Conservation (phyloP, 1,140 invertebrate genomes). For the Acyrthosiphon pisum region DNA sequence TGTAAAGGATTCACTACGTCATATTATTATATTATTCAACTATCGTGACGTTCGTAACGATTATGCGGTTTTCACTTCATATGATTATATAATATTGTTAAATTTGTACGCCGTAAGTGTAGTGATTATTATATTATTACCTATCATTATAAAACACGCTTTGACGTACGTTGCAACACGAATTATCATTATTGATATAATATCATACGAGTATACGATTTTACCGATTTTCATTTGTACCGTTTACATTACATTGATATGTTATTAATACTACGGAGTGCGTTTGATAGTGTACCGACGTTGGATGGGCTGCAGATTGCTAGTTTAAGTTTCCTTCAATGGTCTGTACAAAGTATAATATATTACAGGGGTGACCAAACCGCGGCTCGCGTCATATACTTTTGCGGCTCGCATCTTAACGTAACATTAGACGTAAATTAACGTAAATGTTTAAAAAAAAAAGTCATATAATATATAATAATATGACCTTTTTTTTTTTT, state of each 20-base stretch:
- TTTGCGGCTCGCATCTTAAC: no score
- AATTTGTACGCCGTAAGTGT: background rate
- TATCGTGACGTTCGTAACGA: background rate
- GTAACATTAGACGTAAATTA: no score
- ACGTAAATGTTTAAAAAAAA: no score
- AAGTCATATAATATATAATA: no score
- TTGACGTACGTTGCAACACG: background rate
- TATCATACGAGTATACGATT: background rate
- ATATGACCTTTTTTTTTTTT: no score
- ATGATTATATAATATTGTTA: background rate
- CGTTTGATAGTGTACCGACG: background rate
- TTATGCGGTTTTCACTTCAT: background rate
- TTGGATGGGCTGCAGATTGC: background rate
- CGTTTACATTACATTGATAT: background rate
- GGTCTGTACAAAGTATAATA: no score
- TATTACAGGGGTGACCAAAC: no score
- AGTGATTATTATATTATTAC: background rate
- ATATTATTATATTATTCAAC: background rate
- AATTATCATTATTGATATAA: background rate
- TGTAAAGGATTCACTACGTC: no score
- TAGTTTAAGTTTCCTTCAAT: no score
- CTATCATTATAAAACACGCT: background rate
- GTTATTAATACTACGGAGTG: background rate
- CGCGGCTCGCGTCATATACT: no score
- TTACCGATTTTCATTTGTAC: background rate